Evolutionary conservation across 2,888 invertebrate genomes (phyloP).

Genomic region (Leptothorax acervorum): DNA sequence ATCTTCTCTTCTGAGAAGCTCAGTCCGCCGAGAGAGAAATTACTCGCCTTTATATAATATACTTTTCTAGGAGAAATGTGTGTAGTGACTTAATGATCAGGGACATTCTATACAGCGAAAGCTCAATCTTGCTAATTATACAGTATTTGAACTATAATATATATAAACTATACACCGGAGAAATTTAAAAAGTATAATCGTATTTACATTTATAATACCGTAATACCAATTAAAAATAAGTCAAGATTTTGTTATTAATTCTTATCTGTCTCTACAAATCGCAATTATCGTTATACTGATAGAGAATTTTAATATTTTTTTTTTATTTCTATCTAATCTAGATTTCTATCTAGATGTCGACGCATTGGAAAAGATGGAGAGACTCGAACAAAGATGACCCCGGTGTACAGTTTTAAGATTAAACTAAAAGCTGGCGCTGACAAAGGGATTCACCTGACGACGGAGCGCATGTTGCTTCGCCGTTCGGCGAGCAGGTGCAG

Average conservation of each 20-base stretch:
- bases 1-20: neutral
- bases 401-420: neutral
- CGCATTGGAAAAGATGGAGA: neutral
- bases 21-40: neutral
- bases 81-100: neutral
- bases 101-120: neutral
- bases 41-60: neutral
- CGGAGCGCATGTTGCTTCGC: slow-evolving; percentile 81
- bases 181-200: neutral
- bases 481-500: slow-evolving; percentile 83
- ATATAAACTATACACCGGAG: neutral
- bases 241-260: neutral
- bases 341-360: too few relatives aligned
- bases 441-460: slow-evolving; percentile 80
- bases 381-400: too few relatives aligned
- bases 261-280: neutral
- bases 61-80: neutral
- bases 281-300: neutral
- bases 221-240: neutral
- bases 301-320: neutral
- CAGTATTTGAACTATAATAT: neutral
- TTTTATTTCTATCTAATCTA: neutral
- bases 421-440: neutral
- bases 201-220: neutral
- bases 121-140: neutral